Evolutionary conservation across 2,113 vertebrate genomes (phyloP).

Genomic region (Saccopteryx bilineata): DNA sequence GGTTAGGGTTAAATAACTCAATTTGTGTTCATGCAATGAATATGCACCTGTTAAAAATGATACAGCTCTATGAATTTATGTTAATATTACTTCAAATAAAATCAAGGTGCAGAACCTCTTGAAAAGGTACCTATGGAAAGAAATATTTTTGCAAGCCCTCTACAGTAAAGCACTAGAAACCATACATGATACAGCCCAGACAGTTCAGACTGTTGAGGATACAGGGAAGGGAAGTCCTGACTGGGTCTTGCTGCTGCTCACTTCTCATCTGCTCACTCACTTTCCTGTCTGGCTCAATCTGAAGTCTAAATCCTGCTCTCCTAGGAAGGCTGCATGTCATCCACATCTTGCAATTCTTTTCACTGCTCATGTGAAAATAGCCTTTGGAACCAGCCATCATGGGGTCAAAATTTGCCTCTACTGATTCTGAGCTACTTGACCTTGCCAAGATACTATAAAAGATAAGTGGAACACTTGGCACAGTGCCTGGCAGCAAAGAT

Average conservation of each 20-base stretch:
- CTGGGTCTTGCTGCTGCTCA: neutral
- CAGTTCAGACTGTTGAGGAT: neutral
- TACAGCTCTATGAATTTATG: neutral
- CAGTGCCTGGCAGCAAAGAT: neutral
- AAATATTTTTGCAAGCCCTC: neutral
- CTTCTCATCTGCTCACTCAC: neutral
- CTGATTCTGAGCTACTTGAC: neutral
- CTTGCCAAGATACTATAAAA: neutral
- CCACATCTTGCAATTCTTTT: neutral
- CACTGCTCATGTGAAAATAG: neutral
- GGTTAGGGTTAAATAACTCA: neutral
- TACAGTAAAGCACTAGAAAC: neutral
- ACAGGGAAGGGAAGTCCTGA: neutral
- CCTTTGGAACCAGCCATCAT: neutral
- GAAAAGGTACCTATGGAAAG: neutral
- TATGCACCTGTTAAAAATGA: neutral
- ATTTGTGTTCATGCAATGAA: neutral
- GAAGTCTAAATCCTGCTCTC: neutral
- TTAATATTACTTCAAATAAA: neutral
- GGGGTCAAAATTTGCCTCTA: conserved; percentile 24
- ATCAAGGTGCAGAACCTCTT: neutral
- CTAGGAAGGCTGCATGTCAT: neutral
- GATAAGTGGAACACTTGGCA: neutral
- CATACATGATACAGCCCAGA: neutral
- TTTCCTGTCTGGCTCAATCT: neutral